Base-by-base conservation (phyloP, 2,888 invertebrate genomes). In the Capitulum mitella region DNA sequence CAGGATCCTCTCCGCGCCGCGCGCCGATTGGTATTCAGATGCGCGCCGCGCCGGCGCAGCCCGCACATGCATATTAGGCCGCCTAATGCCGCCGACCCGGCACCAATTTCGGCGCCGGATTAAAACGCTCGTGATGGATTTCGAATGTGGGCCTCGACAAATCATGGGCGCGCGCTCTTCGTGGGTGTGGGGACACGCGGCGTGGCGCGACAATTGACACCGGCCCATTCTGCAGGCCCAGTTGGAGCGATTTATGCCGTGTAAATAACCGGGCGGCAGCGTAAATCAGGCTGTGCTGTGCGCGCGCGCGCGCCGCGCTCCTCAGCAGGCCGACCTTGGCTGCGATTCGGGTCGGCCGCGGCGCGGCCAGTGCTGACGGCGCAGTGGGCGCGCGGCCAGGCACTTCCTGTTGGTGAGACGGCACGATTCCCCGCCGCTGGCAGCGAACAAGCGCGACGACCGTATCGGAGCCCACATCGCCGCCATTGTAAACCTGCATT, bases 71-170 rank as follows among this genome's bases (percentile, higher is more conserved):
- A 70, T 70, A 70, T 70, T 70, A 70, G 70, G 70, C 22, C 6
- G 0, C 19, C 70, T 70, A 70, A 70, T 70, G 70, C 70, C 70
- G 37, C 37, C 37, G 22, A 34, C 19, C 37, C 37, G 37, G 70
- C 37, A 37, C 37, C 70, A 37, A 22, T 37, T 16, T 5, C 37
- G 70, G 37, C 70, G 19, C 70, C 70, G 70, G 70, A 70, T 70
- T 70, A 70, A 70, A 70, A 70, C 16, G 22, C 70, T 16, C 16
- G 19, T 70, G 70, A 70, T 34, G 70, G 37, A 70, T 70, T 70
- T 70, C 37, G 70, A 70, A 26, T 70, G 70, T 70, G 22, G 37
- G 2, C 70, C 22, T 32, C 70, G 70, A 37, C 70, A 70, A 70
- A 70, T 70, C 70, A 70, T 70, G 37, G 70, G 12, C 61, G 61